Evolutionary conservation across 30 jellyfish, hydroid and myxozoan species (phyloP).

Genomic region (Aurelia sp.): DNA sequence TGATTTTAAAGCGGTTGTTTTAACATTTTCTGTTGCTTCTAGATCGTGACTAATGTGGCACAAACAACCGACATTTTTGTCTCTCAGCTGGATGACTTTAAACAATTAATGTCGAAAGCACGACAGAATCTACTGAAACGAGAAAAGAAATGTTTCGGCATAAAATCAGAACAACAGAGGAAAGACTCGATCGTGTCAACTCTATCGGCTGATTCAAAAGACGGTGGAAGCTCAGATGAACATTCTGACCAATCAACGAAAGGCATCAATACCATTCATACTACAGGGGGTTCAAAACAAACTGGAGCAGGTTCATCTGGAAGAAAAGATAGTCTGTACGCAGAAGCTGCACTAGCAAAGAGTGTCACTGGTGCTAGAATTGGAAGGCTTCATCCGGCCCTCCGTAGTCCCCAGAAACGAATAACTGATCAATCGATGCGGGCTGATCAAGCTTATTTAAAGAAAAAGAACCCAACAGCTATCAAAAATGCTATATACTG

Average conservation of each 20-base stretch:
- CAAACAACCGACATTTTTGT: conserved; percentile 78
- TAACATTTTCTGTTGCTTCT: background rate
- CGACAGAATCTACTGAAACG: conserved; percentile 65
- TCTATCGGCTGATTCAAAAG: conserved; percentile 40
- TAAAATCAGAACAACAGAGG: conserved; percentile 14
- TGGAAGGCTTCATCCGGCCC: conserved; percentile 94
- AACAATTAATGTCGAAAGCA: conserved; percentile 73
- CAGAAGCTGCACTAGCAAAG: conserved; percentile 49
- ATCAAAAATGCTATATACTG: conserved; percentile 90
- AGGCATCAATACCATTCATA: conserved; percentile 2
- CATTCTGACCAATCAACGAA: conserved; percentile 4
- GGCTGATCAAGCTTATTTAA: conserved; percentile 2
- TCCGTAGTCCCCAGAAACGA: conserved; percentile 74
- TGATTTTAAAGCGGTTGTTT: background rate
- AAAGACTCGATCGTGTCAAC: conserved; percentile 43
- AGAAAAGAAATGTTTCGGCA: conserved; percentile 46
- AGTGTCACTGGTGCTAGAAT: conserved; percentile 44
- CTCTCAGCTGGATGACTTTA: conserved; percentile 81
- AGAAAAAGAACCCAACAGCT: conserved; percentile 72
- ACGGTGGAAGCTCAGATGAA: conserved; percentile 34
- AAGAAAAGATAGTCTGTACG: conserved; percentile 29
- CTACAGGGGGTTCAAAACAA: background rate
- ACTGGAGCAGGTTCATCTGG: background rate
- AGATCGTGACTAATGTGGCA: conserved; percentile 77
- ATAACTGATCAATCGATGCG: conserved; percentile 32